Percentiles rank a stretch among this genome's conserved stretches.
phyloP scores from a whole-genome alignment of 2,797 vertebrate species.

The Urophycis tenuis region DNA sequence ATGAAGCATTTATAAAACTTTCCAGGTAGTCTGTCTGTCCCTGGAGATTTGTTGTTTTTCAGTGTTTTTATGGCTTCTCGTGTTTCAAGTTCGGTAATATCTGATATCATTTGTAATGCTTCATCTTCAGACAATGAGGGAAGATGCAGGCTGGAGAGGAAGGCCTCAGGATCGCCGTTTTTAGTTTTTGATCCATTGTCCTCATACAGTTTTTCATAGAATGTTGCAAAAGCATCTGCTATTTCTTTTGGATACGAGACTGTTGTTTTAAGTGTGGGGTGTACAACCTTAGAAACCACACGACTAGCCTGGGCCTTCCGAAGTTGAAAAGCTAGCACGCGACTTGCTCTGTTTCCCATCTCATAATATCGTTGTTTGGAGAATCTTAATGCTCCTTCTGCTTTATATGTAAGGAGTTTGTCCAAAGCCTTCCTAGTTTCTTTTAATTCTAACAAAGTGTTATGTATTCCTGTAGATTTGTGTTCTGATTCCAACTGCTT shows the following conservation, averaged over 20 bases:
- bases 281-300: neutral
- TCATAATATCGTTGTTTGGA: conserved; percentile 19
- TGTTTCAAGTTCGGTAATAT: too few species aligned
- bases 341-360: conserved; percentile 16
- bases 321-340: conserved; percentile 22
- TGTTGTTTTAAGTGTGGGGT: neutral
- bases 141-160: too few species aligned
- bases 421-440: conserved; percentile 8
- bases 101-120: too few species aligned
- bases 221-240: conserved; percentile 4
- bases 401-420: conserved; percentile 5
- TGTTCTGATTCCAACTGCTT: conserved; percentile 7
- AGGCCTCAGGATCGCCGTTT: too few species aligned
- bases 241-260: conserved; percentile 6
- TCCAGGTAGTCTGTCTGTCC: too few species aligned
- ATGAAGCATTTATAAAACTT: too few species aligned
- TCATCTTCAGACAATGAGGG: too few species aligned
- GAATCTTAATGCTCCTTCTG: conserved; percentile 1
- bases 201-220: conserved; percentile 4
- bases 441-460: neutral
- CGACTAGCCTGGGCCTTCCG: conserved; percentile 12
- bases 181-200: too few species aligned
- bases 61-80: too few species aligned
- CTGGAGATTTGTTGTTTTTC: too few species aligned
- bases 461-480: neutral